These are phyloP conservation scores for Cosmia pyralina DNA, from an alignment of 2,888 invertebrate genomes.

Conservation along the genomic window DNA sequence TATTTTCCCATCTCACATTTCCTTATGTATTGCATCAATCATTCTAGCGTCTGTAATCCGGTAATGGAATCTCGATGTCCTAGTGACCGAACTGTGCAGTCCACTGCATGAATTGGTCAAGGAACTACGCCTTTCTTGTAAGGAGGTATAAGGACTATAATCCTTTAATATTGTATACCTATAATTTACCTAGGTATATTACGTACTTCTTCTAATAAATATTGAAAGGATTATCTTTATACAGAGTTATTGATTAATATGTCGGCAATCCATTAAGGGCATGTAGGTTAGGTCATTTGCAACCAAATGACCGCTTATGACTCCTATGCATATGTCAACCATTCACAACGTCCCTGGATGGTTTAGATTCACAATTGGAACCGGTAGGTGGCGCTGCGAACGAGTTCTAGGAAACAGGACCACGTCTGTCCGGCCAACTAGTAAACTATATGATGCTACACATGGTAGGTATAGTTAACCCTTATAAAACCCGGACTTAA, in stretches of 20 bases:
- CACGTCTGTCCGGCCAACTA: too few relatives aligned
- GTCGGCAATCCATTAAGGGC: too few relatives aligned
- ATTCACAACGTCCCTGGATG: too few relatives aligned
- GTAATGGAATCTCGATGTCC: conserved; percentile 45
- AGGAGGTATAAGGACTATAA: background rate
- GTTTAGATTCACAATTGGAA: too few relatives aligned
- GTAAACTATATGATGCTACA: too few relatives aligned
- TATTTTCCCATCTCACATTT: background rate
- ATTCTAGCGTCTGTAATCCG: conserved; percentile 5
- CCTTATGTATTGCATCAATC: conserved; percentile 14
- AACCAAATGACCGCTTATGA: too few relatives aligned
- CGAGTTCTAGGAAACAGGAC: too few relatives aligned
- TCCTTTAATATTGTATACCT: conserved; percentile 7
- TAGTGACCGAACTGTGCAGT: conserved; percentile 17
- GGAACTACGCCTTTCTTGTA: conserved; percentile 12
- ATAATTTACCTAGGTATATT: background rate
- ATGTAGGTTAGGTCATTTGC: too few relatives aligned
- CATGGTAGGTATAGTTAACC: too few relatives aligned
- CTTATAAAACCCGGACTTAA: background rate
- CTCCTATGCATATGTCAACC: too few relatives aligned
- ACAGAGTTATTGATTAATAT: too few relatives aligned
- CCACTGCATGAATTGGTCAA: conserved; percentile 27
- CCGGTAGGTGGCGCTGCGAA: too few relatives aligned
- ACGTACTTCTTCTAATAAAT: background rate
- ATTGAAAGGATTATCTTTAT: background rate